Conservation (phyloP, 2,797 vertebrate species). For the Sebastes cheni region DNA sequence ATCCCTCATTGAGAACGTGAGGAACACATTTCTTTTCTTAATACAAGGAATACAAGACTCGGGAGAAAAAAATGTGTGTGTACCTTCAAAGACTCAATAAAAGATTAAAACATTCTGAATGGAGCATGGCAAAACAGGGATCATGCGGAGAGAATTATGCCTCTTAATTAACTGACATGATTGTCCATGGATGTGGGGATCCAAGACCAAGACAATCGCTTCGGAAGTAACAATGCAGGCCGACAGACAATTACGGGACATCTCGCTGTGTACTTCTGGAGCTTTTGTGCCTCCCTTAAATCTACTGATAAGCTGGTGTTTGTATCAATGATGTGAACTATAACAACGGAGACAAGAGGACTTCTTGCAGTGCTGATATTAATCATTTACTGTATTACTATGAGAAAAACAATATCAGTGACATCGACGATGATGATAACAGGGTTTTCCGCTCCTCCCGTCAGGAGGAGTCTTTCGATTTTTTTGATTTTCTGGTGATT, state of each 20-base stretch:
- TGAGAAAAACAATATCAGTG: conserved; percentile 79
- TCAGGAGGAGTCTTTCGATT: conserved; percentile 50
- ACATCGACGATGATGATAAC: conserved; percentile 80
- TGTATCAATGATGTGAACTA: conserved; percentile 80
- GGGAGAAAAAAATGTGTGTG: conserved; percentile 25
- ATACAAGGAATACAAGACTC: conserved; percentile 40
- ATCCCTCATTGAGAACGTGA: conserved; percentile 61
- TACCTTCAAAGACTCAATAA: conserved; percentile 62
- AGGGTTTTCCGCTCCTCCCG: conserved; percentile 81
- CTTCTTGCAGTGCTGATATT: conserved; percentile 80
- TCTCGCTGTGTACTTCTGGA: conserved; percentile 62
- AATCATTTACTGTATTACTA: conserved; percentile 82
- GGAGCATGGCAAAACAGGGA: conserved; percentile 51
- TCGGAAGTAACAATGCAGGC: conserved; percentile 46
- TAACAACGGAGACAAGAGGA: conserved; percentile 66
- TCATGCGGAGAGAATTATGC: conserved; percentile 51
- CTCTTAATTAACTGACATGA: conserved; percentile 56
- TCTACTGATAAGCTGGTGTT: conserved; percentile 68
- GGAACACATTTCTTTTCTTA: conserved; percentile 50
- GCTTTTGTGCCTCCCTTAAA: conserved; percentile 73
- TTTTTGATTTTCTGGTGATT: conserved; percentile 62
- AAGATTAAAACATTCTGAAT: conserved; percentile 32
- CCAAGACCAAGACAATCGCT: conserved; percentile 65
- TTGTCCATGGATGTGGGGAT: conserved; percentile 55
- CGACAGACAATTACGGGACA: conserved; percentile 30